These are phyloP conservation scores for Desoria tigrina DNA, from an alignment of 2,888 invertebrate genomes.

Conservation along the genomic window DNA sequence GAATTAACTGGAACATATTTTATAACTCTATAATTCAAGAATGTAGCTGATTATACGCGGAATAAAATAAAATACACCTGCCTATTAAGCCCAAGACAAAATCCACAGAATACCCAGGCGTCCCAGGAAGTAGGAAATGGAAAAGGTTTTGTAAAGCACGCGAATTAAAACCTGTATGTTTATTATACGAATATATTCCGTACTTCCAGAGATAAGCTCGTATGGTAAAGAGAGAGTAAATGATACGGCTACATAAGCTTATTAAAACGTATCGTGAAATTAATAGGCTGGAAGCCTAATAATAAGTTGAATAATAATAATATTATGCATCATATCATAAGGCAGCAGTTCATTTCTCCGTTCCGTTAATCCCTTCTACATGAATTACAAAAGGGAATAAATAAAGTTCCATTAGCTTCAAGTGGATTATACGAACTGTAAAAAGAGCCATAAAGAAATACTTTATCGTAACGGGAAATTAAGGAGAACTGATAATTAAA, in stretches of 20 bases:
- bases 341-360: too few relatives aligned
- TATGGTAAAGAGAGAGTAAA: too few relatives aligned
- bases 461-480: conserved; percentile 39
- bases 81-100: not conserved
- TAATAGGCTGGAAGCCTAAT: too few relatives aligned
- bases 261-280: too few relatives aligned
- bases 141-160: conserved; percentile 15
- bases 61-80: not conserved
- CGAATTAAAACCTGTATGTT: conserved; percentile 15
- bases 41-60: conserved; percentile 5
- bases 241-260: too few relatives aligned
- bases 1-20: conserved; percentile 4
- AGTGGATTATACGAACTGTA: conserved; percentile 8
- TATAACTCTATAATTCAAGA: conserved; percentile 9
- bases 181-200: conserved; percentile 9
- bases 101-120: not conserved
- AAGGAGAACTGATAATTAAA: conserved; percentile 53
- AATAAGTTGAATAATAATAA: too few relatives aligned
- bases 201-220: too few relatives aligned
- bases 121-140: too few relatives aligned
- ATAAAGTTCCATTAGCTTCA: conserved; percentile 12
- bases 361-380: too few relatives aligned
- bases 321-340: too few relatives aligned
- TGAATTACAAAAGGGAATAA: conserved; percentile 24
- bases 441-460: conserved; percentile 10